Conservation (phyloP, 2,113 vertebrate genomes). For the Gnathochromis pfefferi region DNA sequence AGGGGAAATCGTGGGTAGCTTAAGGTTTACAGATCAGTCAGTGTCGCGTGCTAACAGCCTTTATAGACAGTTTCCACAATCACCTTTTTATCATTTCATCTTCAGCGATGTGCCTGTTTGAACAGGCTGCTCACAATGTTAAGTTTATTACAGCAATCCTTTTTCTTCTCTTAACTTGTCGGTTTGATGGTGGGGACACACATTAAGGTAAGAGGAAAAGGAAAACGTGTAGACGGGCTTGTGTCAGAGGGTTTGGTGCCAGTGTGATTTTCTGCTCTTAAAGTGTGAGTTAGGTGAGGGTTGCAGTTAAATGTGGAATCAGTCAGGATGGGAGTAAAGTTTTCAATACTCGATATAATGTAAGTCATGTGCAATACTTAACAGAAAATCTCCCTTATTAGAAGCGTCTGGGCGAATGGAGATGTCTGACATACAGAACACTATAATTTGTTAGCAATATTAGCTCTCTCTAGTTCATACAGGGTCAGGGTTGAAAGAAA, state of each 20-base stretch:
- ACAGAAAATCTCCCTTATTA: background rate
- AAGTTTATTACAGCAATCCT: background rate
- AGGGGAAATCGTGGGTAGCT: conserved; percentile 31
- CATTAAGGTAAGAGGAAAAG: background rate
- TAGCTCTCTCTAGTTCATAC: background rate
- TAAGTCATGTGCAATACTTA: background rate
- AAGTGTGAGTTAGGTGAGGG: background rate
- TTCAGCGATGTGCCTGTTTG: background rate
- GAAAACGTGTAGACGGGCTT: background rate
- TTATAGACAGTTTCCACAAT: conserved; percentile 1
- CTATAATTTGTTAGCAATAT: background rate
- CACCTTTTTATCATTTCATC: conserved; percentile 1
- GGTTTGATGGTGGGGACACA: background rate
- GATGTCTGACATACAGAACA: background rate
- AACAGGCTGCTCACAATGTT: background rate
- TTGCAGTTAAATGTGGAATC: background rate
- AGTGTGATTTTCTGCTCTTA: background rate
- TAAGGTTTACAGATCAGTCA: conserved; percentile 53
- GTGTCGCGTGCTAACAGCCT: conserved; percentile 55
- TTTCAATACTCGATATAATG: background rate
- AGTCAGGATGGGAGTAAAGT: background rate
- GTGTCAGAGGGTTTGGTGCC: background rate
- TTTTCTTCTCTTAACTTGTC: background rate
- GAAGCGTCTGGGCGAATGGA: background rate
- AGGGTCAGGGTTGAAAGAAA: rapidly evolving